Evolutionary conservation across 1,140 invertebrate genomes (phyloP), one percentile per base, ranked within the genome.

Genomic region (Drosophila santomea): DNA sequence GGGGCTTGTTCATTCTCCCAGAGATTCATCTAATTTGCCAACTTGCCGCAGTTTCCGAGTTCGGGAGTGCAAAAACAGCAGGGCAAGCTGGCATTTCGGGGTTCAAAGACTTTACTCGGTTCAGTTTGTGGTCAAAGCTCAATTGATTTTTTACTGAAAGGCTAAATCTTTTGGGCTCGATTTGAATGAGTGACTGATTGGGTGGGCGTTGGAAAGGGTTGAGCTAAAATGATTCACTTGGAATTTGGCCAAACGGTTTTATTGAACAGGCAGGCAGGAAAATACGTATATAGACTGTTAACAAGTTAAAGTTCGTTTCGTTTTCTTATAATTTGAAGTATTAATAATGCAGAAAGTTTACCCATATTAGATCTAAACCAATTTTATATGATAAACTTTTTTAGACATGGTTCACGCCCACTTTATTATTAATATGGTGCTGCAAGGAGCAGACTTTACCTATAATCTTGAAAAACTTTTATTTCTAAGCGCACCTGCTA

Each of bases 11-110:
- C 56, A 28, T 76, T 67, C 63, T 55, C 23, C 78, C 60, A 66
- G 78, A 74, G 61, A 80, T 62, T 76, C 62, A 54, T 66, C 58
- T 73, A 85, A 80, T 77, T 84, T 80, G 62, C 68, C 64, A 84
- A 84, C 61, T 88, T 86, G 43, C 60, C 50, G 20, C 20, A 39
- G 11, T 32, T 32, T 32, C 8, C 8, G 0, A 39, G 38, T 14
- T 39, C 38, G 4, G 14, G 4, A 58, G n/a, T 36, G 3, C 7
- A 36, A 59, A 48, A 23, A 39, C 60, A 28, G 45, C 59, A 64
- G 45, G 20, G 54, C 50, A 36, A 14, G 36, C 25, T 17, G 43
- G 39, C 15, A 15, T 20, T 17, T 44, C 14, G 28, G 28, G 67
- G 52, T 50, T 71, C 64, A 68, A 50, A 54, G 64, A 51, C 41